Evolutionary conservation across 2,113 vertebrate genomes (phyloP), one percentile per base, ranked within the genome.

Genomic region (Pomatostomus ruficeps): DNA sequence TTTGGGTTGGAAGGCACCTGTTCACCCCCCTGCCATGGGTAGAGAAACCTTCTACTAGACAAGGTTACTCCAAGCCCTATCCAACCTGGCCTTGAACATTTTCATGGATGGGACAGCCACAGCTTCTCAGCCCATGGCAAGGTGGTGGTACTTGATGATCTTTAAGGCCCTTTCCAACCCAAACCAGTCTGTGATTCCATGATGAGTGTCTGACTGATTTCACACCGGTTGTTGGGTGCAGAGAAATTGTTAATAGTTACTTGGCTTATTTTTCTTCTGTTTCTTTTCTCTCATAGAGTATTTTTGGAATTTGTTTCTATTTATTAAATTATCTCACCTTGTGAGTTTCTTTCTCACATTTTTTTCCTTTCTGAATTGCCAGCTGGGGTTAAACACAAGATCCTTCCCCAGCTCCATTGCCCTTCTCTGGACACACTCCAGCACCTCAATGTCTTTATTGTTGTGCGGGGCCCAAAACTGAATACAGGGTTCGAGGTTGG

Each of bases 401-500:
- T 11, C 10, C 33, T 80, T 49, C 17, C 12, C 31, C 36, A 57
- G 33, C 22, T 72, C 49, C 10, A 7, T 2, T 71, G 35, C 35
- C 22, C 31, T 57, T 65, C 66, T 72, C 18, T 71, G 33, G 17
- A 36, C 33, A 63, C 42, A 36, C 10, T 88, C 35, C 66, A 65
- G 66, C 26, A 65, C 25, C 36, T 72, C 58, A 49, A 7, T 65
- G 26, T 63, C 49, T 57, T 57, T 63, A 49, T 12, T 55, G 14
- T 55, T 31, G 21, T 79, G 49, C 2, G 0, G 25, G 58, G 15
- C 66, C 31, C 35, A 36, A 63, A 88, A 57, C 42, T 19, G 11
- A 88, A 26, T n/a, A 42, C 7, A 26, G 31, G 22, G 49, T 49
- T 63, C 0, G 1, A 65, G 42, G 24, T 78, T 31, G 0, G 0